A percentile compares a stretch with the other conserved stretches of the same genome.
Conservation (phyloP, 2,797 vertebrate genomes). For the Diplodus puntazzo region DNA sequence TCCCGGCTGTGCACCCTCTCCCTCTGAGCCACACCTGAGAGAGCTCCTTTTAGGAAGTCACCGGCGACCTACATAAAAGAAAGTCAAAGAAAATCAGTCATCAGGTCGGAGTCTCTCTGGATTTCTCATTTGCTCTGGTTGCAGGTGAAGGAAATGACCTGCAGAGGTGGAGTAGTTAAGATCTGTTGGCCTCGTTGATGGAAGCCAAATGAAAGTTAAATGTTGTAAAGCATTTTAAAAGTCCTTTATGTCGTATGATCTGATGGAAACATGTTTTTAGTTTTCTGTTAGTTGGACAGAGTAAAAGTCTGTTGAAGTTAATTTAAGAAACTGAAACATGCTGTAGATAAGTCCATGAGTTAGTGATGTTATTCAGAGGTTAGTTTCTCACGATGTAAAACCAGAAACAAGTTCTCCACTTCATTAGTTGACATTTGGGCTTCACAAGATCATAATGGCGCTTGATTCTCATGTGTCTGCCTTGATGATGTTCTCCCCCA, state of each 20-base stretch:
- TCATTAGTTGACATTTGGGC: constrained; percentile 36
- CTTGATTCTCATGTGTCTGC: constrained; percentile 16
- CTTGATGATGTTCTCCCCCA: constrained; percentile 35
- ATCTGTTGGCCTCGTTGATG: constrained; percentile 36
- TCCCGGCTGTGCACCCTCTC: constrained; percentile 9
- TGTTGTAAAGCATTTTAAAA: neutral
- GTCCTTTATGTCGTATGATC: constrained; percentile 1
- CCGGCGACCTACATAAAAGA: constrained; percentile 61
- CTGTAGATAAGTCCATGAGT: neutral
- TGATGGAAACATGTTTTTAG: neutral
- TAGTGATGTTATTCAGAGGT: neutral
- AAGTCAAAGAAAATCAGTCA: constrained; percentile 43
- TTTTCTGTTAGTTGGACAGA: neutral
- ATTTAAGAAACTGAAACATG: neutral
- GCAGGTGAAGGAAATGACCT: constrained; percentile 59
- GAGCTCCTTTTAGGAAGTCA: constrained; percentile 51
- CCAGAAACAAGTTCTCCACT: neutral
- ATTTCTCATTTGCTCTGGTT: constrained; percentile 60
- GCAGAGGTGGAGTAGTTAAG: constrained; percentile 29
- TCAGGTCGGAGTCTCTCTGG: constrained; percentile 48
- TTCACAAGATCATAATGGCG: constrained; percentile 32
- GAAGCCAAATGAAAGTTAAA: constrained; percentile 21
- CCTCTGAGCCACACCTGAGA: constrained; percentile 58
- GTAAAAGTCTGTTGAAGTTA: neutral
- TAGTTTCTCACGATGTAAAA: neutral